Base-by-base conservation (phyloP, 2,888 invertebrate genomes). In the Rhaphigaster nebulosa region DNA sequence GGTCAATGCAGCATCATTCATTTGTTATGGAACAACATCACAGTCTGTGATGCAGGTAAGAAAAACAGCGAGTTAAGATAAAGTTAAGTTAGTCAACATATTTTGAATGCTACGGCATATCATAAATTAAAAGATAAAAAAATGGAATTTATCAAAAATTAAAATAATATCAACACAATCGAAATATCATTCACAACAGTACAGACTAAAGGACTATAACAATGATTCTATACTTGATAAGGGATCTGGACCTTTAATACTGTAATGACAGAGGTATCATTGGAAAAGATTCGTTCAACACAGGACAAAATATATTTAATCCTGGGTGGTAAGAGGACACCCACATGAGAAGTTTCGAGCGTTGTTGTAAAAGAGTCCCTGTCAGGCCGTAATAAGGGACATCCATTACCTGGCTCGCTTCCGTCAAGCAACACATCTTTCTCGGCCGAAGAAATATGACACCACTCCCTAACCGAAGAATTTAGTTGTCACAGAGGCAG, bases 401-500 rank as follows among this genome's bases (percentile, higher is more conserved):
- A 76, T 76, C 70, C 70, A 76, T 76, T 38, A 76, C 70, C 70
- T 38, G 38, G 5, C 38, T 76, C 70, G 70, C 70, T 76, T 76
- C 70, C 70, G 70, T 76, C 70, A 76, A 76, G 70, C 70, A 23
- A 76, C 70, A 76, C 20, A 38, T 76, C 70, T 76, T 76, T 76
- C 70, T 76, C 70, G 1, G 29, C 34, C 20, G 34, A 76, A 76
- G 70, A 76, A 76, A 76, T 76, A 76, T 76, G 70, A 76, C 70
- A 76, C 70, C 70, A 76, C 70, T 76, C 70, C 70, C 70, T 76
- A 76, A 38, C 70, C 70, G 34, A 76, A 76, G 70, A 76, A 76
- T 76, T 76, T 76, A 76, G 70, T 76, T 76, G 70, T 76, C 70
- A 76, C 70, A 38, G 20, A 38, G 34, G 38, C 70, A 38, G 70